Evolutionary conservation across 2,797 vertebrate genomes (phyloP).

Genomic region (Anas bernieri): DNA sequence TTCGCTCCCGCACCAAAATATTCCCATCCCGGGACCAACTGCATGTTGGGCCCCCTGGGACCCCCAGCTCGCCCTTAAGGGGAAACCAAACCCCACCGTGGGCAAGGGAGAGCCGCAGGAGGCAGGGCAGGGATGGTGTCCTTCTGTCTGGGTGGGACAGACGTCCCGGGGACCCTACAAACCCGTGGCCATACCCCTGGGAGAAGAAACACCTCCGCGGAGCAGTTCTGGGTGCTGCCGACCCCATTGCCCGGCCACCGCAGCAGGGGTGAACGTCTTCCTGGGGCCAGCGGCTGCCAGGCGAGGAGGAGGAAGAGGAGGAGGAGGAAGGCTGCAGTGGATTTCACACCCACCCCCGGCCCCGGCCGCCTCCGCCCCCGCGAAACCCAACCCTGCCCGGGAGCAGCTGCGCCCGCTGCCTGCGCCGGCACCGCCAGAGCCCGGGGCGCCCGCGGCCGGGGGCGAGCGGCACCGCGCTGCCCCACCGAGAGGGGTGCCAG

Average conservation of each 20-base stretch:
- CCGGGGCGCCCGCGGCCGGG: background rate
- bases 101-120: background rate
- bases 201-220: background rate
- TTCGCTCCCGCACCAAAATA: background rate
- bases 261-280: background rate
- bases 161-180: background rate
- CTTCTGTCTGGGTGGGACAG: background rate
- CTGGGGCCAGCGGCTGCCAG: background rate
- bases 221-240: background rate
- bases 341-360: conserved; percentile 51
- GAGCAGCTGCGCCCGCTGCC: conserved; percentile 52
- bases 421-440: background rate
- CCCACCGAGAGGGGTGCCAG: background rate
- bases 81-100: background rate
- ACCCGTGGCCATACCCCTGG: background rate
- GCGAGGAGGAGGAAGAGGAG: background rate
- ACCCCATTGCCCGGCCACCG: background rate
- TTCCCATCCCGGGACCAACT: rapidly evolving
- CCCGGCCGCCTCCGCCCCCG: background rate
- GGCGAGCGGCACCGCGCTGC: background rate
- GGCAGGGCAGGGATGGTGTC: background rate
- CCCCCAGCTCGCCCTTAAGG: background rate
- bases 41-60: rapidly evolving
- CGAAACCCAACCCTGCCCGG: conserved; percentile 55
- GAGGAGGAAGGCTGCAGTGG: conserved; percentile 46